Percentiles rank a stretch among this genome's conserved stretches.
Conservation (phyloP, 1,140 invertebrate genomes). For the Cydia splendana region DNA sequence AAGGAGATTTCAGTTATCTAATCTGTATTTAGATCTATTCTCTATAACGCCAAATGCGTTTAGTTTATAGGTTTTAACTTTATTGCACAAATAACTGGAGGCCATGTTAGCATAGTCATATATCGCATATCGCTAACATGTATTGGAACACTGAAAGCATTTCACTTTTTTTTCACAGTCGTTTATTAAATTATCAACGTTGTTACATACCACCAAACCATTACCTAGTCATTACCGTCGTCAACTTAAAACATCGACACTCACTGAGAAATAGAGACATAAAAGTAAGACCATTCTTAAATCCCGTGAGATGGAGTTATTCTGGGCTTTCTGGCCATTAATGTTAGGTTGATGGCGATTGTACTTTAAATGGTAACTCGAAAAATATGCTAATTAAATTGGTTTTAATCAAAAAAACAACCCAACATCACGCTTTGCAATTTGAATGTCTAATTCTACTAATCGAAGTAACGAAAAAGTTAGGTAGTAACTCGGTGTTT, state of each 20-base stretch:
- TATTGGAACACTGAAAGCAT: background rate
- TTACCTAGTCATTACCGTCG: background rate
- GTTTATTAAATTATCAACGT: background rate
- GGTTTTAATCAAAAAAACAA: background rate
- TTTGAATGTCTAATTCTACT: background rate
- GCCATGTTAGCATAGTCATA: too few relatives aligned
- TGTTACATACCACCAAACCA: background rate
- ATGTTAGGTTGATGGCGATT: too few relatives aligned
- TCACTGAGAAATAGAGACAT: background rate
- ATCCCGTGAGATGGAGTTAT: background rate
- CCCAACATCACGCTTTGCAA: background rate
- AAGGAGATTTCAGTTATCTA: too few relatives aligned
- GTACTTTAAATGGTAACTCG: background rate
- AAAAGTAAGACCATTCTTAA: background rate
- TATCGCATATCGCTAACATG: too few relatives aligned
- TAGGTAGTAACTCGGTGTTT: too few relatives aligned
- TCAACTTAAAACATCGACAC: too few relatives aligned
- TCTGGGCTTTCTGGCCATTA: background rate
- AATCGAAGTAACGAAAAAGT: background rate
- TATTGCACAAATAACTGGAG: too few relatives aligned
- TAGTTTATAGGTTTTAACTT: too few relatives aligned
- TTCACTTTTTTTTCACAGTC: too few relatives aligned
- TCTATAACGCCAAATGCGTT: too few relatives aligned
- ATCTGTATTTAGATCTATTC: too few relatives aligned
- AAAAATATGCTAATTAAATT: slow-evolving; percentile 5